Percentiles rank a stretch among this genome's conserved stretches.
These are phyloP conservation scores for Diarsia brunnea DNA, from an alignment of 2,888 invertebrate genomes.

Conservation along the genomic window DNA sequence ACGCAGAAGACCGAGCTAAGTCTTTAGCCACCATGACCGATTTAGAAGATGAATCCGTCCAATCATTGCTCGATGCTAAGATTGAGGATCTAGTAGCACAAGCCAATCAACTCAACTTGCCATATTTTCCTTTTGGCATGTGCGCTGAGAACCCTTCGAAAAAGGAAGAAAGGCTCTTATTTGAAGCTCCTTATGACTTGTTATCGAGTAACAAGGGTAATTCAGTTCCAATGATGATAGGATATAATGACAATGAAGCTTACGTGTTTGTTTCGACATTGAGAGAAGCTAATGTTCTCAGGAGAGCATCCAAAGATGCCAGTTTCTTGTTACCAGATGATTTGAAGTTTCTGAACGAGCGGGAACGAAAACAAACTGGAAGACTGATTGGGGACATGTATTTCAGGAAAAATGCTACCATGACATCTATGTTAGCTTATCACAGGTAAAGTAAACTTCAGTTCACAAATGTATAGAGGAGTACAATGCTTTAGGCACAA, in stretches of 20 bases:
- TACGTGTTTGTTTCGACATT: conserved; percentile 82
- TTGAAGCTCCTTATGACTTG: conserved; percentile 77
- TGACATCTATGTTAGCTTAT: conserved; percentile 77
- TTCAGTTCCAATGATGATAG: conserved; percentile 82
- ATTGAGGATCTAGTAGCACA: conserved; percentile 73
- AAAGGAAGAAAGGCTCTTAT: conserved; percentile 78
- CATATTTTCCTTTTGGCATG: conserved; percentile 84
- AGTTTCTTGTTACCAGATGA: conserved; percentile 81
- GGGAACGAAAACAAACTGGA: conserved; percentile 74
- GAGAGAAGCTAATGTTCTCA: conserved; percentile 69
- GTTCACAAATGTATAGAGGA: not conserved
- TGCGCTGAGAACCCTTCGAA: conserved; percentile 80
- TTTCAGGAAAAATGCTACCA: conserved; percentile 76
- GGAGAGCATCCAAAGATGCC: conserved; percentile 69
- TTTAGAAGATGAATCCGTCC: conserved; percentile 59
- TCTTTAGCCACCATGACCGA: conserved; percentile 68
- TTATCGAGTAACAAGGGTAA: conserved; percentile 71
- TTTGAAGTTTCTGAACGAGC: conserved; percentile 75
- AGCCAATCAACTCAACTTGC: conserved; percentile 73
- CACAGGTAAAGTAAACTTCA: conserved; percentile 75
- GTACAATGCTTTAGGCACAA: not conserved
- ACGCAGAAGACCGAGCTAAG: conserved; percentile 78
- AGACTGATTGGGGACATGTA: conserved; percentile 79
- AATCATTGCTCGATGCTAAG: conserved; percentile 67
- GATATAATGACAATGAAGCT: conserved; percentile 84